Evolutionary conservation across 2,113 vertebrate genomes (phyloP), one percentile per base, ranked within the genome.

Genomic region (Cepphus grylle): DNA sequence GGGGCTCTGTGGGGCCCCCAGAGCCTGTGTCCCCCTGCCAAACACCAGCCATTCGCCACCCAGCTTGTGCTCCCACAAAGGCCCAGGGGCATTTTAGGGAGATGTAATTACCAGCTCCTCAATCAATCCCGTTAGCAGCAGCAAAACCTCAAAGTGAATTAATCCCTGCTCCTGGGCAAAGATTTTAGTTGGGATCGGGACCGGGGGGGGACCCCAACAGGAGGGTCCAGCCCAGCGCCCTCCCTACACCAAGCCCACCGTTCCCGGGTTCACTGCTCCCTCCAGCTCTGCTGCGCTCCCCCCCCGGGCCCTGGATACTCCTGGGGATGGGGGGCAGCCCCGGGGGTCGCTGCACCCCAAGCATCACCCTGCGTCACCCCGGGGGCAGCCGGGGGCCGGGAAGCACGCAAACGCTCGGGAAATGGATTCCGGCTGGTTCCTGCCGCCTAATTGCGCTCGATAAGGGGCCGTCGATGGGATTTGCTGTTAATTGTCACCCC

Each of bases 401-500:
- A 42, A 77, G 36, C 0, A 0, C 0, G 0, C 16, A 23, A 55
- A 18, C 1, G 0, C 55, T 66, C 1, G 4, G 69, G 81, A 89
- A 92, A 90, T 50, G 90, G 95, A 90, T 89, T 49, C 93, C 22
- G 52, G 63, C 91, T 47, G 72, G 55, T 61, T 97, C 81, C 90
- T 83, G 71, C 70, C 9, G 21, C 36, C 88, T 83, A 86, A 88
- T 93, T 87, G 53, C 21, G 4, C 45, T 90, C 92, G 27, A 43
- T 43, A 71, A 96, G 71, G 61, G 49, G 45, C 81, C 49, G 9
- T 40, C 86, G 65, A 49, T 92, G 79, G 76, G 82, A 81, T 94
- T 93, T 77, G 79, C 76, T 92, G 90, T 72, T 92, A n/a, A 45
- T 59, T 59, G 92, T 88, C 96, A 34, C 87, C 93, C 77, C 30